Conservation (phyloP, 2,888 invertebrate species). For the Eupithecia abbreviata region DNA sequence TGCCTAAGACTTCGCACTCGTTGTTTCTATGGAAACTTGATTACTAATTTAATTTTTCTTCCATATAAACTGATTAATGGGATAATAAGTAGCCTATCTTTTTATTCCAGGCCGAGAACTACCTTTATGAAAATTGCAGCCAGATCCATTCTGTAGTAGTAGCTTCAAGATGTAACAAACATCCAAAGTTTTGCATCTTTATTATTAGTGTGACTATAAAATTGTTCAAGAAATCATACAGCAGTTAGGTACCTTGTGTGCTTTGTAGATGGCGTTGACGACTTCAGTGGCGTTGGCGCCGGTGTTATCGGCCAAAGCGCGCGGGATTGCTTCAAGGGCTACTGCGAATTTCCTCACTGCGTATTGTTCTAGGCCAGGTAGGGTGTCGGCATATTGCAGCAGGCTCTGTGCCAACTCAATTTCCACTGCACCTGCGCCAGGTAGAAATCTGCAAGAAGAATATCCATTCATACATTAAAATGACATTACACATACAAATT, state of each 20-base stretch:
- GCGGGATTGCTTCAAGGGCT: conserved; percentile 95
- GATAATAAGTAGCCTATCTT: no score
- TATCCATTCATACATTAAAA: neutral
- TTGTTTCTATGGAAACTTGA: no score
- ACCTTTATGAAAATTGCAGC: no score
- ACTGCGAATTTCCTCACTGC: conserved; percentile 96
- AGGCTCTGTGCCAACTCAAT: conserved; percentile 95
- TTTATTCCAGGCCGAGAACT: no score
- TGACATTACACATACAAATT: neutral
- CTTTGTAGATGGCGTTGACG: conserved; percentile 94
- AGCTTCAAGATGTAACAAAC: no score
- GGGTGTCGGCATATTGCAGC: conserved; percentile 93
- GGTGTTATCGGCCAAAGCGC: conserved; percentile 96
- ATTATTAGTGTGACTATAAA: neutral
- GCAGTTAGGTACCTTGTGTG: conserved; percentile 88
- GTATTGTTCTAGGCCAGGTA: conserved; percentile 98
- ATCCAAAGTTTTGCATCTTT: neutral
- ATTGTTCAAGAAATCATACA: neutral
- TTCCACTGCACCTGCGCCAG: conserved; percentile 98
- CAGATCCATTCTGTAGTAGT: no score
- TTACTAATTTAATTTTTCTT: no score
- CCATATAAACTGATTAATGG: no score
- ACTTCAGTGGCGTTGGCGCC: conserved; percentile 95
- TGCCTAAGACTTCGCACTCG: no score
- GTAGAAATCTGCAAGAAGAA: conserved; percentile 84